phyloP scores from a whole-genome alignment of 2,113 vertebrate species.

The Callithrix jacchus region DNA sequence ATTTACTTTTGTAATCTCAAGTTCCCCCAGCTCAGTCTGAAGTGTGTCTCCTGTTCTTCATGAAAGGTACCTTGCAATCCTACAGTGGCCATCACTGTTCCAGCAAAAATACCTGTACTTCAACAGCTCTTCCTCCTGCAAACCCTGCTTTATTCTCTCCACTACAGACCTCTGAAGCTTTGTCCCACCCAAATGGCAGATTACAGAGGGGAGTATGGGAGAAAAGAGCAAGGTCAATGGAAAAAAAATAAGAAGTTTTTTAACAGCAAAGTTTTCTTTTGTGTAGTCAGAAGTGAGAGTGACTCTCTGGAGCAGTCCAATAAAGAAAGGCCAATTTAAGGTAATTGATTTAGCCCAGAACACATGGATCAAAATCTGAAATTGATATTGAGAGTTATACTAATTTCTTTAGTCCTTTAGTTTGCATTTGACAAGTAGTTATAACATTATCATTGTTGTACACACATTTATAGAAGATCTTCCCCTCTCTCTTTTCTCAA shows the following conservation, averaged over 20 bases:
- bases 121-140: neutral
- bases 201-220: neutral
- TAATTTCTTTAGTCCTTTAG: constrained; percentile 71
- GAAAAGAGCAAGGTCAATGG: constrained; percentile 33
- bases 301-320: constrained; percentile 68
- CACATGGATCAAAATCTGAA: constrained; percentile 74
- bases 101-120: neutral
- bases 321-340: constrained; percentile 58
- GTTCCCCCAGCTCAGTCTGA: neutral
- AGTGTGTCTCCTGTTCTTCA: neutral
- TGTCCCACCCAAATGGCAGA: constrained; percentile 48
- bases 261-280: constrained; percentile 65
- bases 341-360: constrained; percentile 74
- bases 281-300: neutral
- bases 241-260: constrained; percentile 49
- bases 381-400: constrained; percentile 68
- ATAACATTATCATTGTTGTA: constrained; percentile 81
- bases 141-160: constrained; percentile 22
- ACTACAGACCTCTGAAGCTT: neutral
- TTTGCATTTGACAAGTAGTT: constrained; percentile 85
- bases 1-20: neutral
- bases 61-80: neutral
- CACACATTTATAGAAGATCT: constrained; percentile 52
- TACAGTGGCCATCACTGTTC: neutral
- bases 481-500: neutral